These are phyloP conservation scores for Watsonalla binaria DNA, from an alignment of 2,888 invertebrate species.

Conservation along the genomic window DNA sequence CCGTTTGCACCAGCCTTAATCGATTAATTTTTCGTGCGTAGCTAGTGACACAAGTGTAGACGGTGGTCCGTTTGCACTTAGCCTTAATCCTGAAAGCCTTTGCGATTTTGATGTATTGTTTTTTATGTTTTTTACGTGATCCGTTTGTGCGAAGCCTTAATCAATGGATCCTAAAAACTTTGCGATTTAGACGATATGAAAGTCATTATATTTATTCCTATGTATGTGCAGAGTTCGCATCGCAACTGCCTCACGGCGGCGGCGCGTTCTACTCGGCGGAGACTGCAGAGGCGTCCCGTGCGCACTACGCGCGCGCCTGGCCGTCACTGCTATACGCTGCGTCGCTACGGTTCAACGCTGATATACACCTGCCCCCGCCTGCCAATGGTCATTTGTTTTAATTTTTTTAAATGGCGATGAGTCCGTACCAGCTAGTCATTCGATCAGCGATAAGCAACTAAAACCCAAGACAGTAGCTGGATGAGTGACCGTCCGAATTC, in stretches of 20 bases:
- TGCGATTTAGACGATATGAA: neutral
- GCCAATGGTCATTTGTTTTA: conserved; percentile 9
- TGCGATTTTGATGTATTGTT: too few species aligned
- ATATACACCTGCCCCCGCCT: conserved; percentile 20
- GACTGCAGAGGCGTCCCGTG: conserved; percentile 94
- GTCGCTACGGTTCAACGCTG: conserved; percentile 81
- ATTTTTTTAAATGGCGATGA: too few species aligned
- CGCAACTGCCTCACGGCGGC: conserved; percentile 96
- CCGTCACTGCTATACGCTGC: conserved; percentile 96
- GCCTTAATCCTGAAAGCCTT: too few species aligned
- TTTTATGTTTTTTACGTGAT: too few species aligned
- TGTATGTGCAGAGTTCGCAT: conserved; percentile 86
- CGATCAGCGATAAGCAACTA: too few species aligned
- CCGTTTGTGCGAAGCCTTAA: too few species aligned
- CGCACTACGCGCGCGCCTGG: conserved; percentile 96
- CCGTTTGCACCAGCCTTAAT: too few species aligned
- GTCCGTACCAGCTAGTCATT: too few species aligned
- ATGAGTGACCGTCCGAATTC: neutral
- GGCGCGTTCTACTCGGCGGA: conserved; percentile 99
- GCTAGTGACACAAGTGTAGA: too few species aligned
- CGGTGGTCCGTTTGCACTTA: too few species aligned
- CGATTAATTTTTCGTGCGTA: too few species aligned
- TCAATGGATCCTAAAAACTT: conserved; percentile 20
- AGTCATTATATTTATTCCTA: neutral
- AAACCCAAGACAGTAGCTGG: too few species aligned